These are phyloP conservation scores for Rhagonycha fulva DNA, from an alignment of 2,888 invertebrate species.

Conservation along the genomic window DNA sequence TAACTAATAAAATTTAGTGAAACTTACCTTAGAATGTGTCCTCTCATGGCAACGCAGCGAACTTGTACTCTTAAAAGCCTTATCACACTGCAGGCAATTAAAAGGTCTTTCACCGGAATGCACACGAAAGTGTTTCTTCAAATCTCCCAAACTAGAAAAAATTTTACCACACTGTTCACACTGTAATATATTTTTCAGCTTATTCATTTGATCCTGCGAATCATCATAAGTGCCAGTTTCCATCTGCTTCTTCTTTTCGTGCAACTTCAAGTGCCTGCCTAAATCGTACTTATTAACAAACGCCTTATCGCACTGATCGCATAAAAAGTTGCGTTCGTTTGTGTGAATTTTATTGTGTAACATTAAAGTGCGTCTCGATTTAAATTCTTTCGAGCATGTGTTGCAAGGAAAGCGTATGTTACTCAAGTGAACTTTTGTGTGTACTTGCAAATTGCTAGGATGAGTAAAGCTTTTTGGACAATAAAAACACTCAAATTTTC, in stretches of 20 bases:
- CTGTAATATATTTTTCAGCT: slow-evolving; percentile 31
- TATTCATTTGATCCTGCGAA: slow-evolving; percentile 28
- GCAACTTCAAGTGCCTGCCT: slow-evolving; percentile 32
- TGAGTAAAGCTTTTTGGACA: slow-evolving; percentile 37
- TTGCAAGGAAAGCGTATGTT: slow-evolving; percentile 33
- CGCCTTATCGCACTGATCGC: slow-evolving; percentile 37
- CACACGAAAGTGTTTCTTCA: slow-evolving; percentile 33
- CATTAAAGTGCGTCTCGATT: slow-evolving; percentile 32
- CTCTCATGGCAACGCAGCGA: slow-evolving; percentile 34
- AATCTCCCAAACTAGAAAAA: slow-evolving; percentile 31
- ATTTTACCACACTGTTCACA: slow-evolving; percentile 38
- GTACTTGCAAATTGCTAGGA: slow-evolving; percentile 36
- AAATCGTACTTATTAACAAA: slow-evolving; percentile 37
- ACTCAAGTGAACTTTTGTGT: slow-evolving; percentile 33
- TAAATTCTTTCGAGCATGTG: slow-evolving; percentile 36
- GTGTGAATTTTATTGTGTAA: slow-evolving; percentile 37
- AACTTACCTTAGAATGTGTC: slow-evolving; percentile 31
- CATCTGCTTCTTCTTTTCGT: slow-evolving; percentile 33
- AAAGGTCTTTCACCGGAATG: slow-evolving; percentile 35
- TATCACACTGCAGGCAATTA: slow-evolving; percentile 32
- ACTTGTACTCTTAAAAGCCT: slow-evolving; percentile 35
- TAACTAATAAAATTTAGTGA: background rate
- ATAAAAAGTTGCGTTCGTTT: slow-evolving; percentile 37
- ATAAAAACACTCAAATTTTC: slow-evolving; percentile 33
- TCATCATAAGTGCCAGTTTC: slow-evolving; percentile 31